Evolutionary conservation across 2,888 invertebrate genomes (phyloP).

Genomic region (Eretmocerus hayati): DNA sequence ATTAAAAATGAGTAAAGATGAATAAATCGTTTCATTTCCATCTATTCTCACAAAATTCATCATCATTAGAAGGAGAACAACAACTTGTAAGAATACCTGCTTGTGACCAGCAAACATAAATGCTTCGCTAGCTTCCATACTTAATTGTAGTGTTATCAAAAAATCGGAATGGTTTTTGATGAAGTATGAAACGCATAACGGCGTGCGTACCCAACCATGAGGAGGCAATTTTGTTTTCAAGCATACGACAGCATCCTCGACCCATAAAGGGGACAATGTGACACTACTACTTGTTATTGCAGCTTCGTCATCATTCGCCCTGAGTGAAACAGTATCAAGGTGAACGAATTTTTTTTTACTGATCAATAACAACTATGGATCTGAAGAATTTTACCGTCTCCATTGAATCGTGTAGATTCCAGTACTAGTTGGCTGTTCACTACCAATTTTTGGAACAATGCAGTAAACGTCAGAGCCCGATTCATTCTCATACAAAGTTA

Average conservation of each 20-base stretch:
- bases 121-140: conserved; percentile 77
- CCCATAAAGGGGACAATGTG: conserved; percentile 52
- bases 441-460: conserved; percentile 43
- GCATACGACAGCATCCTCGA: conserved; percentile 58
- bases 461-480: conserved; percentile 51
- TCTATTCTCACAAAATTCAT: background rate
- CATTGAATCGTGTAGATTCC: conserved; percentile 54
- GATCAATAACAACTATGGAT: conserved; percentile 6
- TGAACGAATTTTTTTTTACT: background rate
- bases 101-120: conserved; percentile 96
- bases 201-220: conserved; percentile 65
- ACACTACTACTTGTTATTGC: conserved; percentile 50
- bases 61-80: no score
- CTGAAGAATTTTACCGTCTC: conserved; percentile 47
- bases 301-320: conserved; percentile 33
- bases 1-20: background rate
- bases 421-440: conserved; percentile 49
- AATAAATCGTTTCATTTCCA: background rate
- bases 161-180: conserved; percentile 66
- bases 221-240: conserved; percentile 62
- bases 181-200: conserved; percentile 63
- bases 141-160: conserved; percentile 65
- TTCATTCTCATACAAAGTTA: conserved; percentile 48
- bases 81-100: conserved; percentile 53
- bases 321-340: conserved; percentile 21